These are phyloP conservation scores for Alouatta palliata DNA, from an alignment of 2,113 vertebrate genomes.

Conservation along the genomic window DNA sequence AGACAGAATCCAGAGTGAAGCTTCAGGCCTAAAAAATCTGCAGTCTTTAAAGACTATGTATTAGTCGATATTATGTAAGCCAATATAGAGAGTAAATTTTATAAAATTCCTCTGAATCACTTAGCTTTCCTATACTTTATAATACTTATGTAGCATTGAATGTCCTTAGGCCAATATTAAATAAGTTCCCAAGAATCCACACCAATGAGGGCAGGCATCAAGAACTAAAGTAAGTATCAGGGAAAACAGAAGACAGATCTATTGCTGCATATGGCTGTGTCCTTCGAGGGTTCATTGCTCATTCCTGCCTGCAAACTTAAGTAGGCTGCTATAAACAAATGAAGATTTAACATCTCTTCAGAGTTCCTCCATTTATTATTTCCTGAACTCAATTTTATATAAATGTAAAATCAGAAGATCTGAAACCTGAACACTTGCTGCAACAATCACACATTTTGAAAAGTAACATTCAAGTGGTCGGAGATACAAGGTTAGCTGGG, in stretches of 20 bases:
- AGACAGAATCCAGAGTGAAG: too few relatives aligned
- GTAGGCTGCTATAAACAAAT: neutral
- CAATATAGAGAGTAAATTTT: neutral
- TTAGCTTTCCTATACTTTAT: neutral
- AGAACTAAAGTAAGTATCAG: neutral
- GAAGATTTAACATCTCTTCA: neutral
- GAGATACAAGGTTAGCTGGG: constrained; percentile 16
- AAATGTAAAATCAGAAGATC: constrained; percentile 31
- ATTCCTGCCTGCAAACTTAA: neutral
- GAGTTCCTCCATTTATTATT: constrained; percentile 1
- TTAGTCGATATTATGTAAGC: constrained; percentile 8
- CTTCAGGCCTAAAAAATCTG: neutral
- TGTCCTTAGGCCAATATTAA: constrained; percentile 1
- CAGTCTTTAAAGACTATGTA: constrained; percentile 5
- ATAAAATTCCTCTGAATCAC: neutral
- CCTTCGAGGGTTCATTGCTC: neutral
- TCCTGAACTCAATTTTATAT: neutral
- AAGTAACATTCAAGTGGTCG: constrained; percentile 18
- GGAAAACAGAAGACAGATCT: neutral
- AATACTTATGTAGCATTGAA: neutral
- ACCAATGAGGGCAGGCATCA: neutral
- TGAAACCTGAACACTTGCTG: neutral
- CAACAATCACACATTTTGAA: constrained; percentile 37
- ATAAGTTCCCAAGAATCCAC: neutral
- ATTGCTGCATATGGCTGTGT: neutral